Conservation (phyloP, 2,797 vertebrate species). For the Lithobates sylvaticus region DNA sequence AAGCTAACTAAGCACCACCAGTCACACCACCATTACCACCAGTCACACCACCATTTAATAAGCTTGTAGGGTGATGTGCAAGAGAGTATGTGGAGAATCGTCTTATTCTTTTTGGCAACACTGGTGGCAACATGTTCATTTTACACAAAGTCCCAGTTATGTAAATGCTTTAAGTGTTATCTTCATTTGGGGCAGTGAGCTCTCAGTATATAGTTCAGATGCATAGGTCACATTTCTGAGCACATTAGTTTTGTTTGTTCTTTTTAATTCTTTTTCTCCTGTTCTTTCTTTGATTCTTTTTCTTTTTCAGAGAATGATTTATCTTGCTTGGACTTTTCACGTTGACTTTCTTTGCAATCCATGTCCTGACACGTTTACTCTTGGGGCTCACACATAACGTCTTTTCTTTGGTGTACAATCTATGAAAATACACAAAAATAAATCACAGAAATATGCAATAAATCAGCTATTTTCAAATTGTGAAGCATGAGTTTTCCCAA, state of each 20-base stretch:
- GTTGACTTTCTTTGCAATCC: constrained; percentile 67
- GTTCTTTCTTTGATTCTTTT: constrained; percentile 26
- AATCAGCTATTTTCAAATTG: background rate
- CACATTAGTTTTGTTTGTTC: constrained; percentile 13
- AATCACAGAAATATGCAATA: background rate
- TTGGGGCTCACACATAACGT: constrained; percentile 71
- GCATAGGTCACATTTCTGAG: background rate
- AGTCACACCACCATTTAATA: background rate
- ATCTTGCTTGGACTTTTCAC: background rate
- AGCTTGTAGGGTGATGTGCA: background rate
- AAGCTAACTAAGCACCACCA: no score
- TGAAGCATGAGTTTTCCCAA: background rate
- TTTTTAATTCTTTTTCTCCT: constrained; percentile 18
- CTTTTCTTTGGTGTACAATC: constrained; percentile 70
- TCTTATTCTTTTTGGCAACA: no score
- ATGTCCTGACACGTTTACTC: constrained; percentile 65
- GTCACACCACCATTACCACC: no score
- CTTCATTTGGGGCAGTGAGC: background rate
- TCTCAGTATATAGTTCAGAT: background rate
- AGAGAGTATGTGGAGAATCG: background rate
- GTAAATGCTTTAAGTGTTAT: background rate
- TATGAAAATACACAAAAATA: constrained; percentile 51
- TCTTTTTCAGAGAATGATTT: constrained; percentile 43
- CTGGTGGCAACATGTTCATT: no score
- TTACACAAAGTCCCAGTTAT: background rate